phyloP scores from a whole-genome alignment of 2,113 vertebrate genomes.

The Epinephelus lanceolatus region DNA sequence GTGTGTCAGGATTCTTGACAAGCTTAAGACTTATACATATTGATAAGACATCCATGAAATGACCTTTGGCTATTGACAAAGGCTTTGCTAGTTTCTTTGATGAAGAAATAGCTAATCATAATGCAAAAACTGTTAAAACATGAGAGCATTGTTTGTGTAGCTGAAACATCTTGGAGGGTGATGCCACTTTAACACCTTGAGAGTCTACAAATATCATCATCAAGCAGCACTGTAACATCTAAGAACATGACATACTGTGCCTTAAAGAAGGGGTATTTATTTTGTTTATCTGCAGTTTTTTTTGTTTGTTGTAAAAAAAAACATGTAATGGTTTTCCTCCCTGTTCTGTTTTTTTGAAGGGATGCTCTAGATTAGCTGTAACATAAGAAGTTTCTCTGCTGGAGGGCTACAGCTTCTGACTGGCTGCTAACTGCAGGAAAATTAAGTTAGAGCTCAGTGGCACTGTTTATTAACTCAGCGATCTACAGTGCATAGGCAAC shows the following conservation, averaged over 20 bases:
- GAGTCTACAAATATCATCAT: slow-evolving; percentile 20
- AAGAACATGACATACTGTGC: slow-evolving; percentile 35
- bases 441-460: neutral
- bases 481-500: neutral
- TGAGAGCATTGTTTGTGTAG: neutral
- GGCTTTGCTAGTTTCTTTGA: neutral
- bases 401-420: neutral
- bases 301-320: too few relatives aligned
- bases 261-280: slow-evolving; percentile 27
- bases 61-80: neutral
- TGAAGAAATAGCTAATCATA: neutral
- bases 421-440: neutral
- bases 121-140: neutral
- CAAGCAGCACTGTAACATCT: neutral
- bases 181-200: neutral
- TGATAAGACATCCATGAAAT: neutral
- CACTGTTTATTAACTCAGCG: neutral
- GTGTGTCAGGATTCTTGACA: too few relatives aligned
- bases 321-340: too few relatives aligned
- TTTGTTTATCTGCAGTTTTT: neutral
- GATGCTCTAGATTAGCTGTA: neutral
- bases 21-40: neutral
- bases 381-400: neutral
- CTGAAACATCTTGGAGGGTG: slow-evolving; percentile 2
- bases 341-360: neutral